Evolutionary conservation across 2,888 invertebrate species (phyloP), one percentile per base, ranked within the genome.

Genomic region (Celastrina argiolus): DNA sequence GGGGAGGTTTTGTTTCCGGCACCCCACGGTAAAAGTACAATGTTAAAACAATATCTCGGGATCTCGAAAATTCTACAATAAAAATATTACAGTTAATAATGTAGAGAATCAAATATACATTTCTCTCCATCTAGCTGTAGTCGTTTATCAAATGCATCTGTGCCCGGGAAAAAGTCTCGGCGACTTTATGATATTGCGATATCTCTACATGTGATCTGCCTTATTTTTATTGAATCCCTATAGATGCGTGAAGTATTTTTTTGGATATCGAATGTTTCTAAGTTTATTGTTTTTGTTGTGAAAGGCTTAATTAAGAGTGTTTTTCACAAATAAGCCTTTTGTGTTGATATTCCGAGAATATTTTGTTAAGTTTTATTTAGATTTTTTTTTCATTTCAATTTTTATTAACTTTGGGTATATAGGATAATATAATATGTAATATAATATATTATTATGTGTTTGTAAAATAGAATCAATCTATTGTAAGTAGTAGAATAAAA

Each of bases 61-160:
- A 5, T 26, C 51, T 14, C 14, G 36, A 34, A 34, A 5, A 5
- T 10, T 12, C 16, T 61, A 16, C 14, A 65, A 58, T 41, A 41
- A 45, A 42, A 59, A 59, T 59, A 59, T 59, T 42, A 59, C 34
- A 66, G 59, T 69, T 70, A 69, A 71, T 68, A 71, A 67, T 68
- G 65, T 64, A 70, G 67, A 69, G 67, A 68, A 71, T 72, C 58
- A 69, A 68, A 69, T 51, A 61, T 59, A 51, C 67, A 71, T 72
- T 67, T 69, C 66, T 68, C 63, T 59, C 64, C 64, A 63, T 67
- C 69, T 61, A 31, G 31, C 66, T 66, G 63, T 65, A 78, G 72
- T 81, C 84, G 80, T 84, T 84, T 81, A 85, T 87, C 83, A 83
- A 81, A 75, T 81, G 81, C 83, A 86, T 82, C 83, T 81, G 83